Evolutionary conservation across 2,797 vertebrate species (phyloP).

Genomic region (Phalanger gymnotis): DNA sequence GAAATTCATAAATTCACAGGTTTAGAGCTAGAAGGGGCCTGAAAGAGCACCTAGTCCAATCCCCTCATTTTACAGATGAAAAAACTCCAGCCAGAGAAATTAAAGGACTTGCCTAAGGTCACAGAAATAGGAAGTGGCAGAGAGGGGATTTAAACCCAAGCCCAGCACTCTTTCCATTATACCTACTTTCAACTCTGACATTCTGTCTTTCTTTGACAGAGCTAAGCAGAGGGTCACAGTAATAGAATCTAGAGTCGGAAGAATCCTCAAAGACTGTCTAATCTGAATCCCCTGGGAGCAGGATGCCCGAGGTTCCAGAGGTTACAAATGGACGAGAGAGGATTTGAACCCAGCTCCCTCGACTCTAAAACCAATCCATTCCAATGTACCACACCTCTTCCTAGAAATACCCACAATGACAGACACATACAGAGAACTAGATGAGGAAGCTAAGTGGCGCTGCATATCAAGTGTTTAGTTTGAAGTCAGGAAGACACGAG

Average conservation of each 20-base stretch:
- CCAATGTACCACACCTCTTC: background rate
- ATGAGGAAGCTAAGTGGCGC: background rate
- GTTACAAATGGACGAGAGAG: background rate
- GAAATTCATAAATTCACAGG: background rate
- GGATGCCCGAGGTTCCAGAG: background rate
- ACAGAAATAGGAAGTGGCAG: background rate
- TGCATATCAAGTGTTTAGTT: background rate
- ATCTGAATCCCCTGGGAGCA: background rate
- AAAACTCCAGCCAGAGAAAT: rapidly evolving
- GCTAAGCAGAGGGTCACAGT: background rate
- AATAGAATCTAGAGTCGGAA: background rate
- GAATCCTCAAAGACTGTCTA: background rate
- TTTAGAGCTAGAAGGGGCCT: background rate
- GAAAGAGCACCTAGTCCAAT: background rate
- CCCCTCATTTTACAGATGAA: rapidly evolving
- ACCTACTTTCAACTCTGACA: background rate
- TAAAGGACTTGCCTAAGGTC: background rate
- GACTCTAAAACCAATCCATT: background rate
- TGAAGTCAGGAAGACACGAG: background rate
- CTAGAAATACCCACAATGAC: background rate
- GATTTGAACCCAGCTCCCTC: background rate
- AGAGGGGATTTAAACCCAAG: background rate
- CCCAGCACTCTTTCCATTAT: background rate
- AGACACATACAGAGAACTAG: background rate
- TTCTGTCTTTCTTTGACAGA: background rate